A percentile compares a stretch with the other conserved stretches of the same genome.
Conservation (phyloP, 1,140 invertebrate genomes). For the Eumeta japonica region DNA sequence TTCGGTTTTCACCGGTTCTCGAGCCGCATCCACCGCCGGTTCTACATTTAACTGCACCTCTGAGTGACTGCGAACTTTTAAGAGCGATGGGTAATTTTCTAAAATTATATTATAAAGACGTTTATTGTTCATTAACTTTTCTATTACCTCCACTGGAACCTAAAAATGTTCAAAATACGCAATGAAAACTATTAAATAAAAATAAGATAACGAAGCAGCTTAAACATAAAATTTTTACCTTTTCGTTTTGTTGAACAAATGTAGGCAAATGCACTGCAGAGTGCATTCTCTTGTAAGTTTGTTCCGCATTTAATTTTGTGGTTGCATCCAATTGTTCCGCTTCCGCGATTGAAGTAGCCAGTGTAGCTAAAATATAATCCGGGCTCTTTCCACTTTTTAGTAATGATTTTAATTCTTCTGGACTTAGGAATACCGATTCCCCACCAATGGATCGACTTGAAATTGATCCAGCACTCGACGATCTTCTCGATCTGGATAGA, state of each 20-base stretch:
- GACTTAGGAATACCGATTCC: constrained; percentile 32
- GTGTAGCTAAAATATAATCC: constrained; percentile 37
- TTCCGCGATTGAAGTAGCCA: constrained; percentile 35
- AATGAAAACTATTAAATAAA: background rate
- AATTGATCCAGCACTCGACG: constrained; percentile 30
- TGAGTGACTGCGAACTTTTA: constrained; percentile 19
- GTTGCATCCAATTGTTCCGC: constrained; percentile 38
- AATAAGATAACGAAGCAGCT: background rate
- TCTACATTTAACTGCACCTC: constrained; percentile 29
- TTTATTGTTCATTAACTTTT: constrained; percentile 42
- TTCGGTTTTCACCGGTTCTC: constrained; percentile 23
- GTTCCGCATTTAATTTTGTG: constrained; percentile 39
- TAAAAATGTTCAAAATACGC: constrained; percentile 14
- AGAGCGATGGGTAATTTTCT: constrained; percentile 37
- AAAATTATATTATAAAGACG: constrained; percentile 39
- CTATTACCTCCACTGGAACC: constrained; percentile 44
- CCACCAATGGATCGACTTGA: constrained; percentile 35
- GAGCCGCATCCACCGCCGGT: constrained; percentile 8
- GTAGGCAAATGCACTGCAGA: constrained; percentile 43
- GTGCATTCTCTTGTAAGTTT: constrained; percentile 30
- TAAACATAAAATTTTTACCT: constrained; percentile 18
- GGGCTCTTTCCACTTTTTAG: constrained; percentile 40
- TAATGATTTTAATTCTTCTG: constrained; percentile 35
- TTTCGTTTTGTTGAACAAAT: constrained; percentile 41
- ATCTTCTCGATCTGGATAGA: constrained; percentile 16